Percentiles rank a stretch among this genome's conserved stretches.
Conservation (phyloP, 2,888 invertebrate species). For the Macaria liturata region DNA sequence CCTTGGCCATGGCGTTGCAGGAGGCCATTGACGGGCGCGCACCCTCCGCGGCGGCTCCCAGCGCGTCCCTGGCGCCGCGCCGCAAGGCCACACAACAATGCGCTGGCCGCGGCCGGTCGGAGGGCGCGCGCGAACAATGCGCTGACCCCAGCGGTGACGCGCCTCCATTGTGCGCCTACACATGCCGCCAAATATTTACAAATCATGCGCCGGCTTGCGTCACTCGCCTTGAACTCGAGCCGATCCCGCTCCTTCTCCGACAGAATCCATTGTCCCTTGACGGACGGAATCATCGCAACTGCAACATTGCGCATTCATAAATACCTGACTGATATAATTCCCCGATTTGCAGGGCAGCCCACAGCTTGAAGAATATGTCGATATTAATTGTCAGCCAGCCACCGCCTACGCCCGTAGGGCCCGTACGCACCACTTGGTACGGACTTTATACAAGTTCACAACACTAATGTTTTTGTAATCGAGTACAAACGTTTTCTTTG, state of each 20-base stretch:
- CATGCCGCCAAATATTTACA: conserved; percentile 59
- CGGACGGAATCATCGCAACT: no score
- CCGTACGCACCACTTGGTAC: no score
- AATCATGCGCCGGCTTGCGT: conserved; percentile 15
- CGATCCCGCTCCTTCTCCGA: no score
- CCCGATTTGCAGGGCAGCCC: neutral
- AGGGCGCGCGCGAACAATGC: conserved; percentile 50
- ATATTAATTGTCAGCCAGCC: no score
- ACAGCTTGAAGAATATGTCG: conserved; percentile 1
- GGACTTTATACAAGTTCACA: no score
- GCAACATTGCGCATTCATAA: no score
- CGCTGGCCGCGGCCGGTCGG: conserved; percentile 32
- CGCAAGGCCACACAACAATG: conserved; percentile 20
- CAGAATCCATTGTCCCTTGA: no score
- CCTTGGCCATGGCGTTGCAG: conserved; percentile 16
- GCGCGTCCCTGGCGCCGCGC: conserved; percentile 6
- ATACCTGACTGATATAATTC: neutral
- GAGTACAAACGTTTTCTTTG: neutral
- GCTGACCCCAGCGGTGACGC: conserved; percentile 54
- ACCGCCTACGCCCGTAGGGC: no score
- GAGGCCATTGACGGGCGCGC: conserved; percentile 4
- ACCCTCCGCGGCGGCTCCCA: neutral
- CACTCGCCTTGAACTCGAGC: neutral
- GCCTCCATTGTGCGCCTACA: conserved; percentile 54
- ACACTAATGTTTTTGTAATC: no score